phyloP scores from a whole-genome alignment of 64 coral and sea anemone species.

The Montipora foliosa region DNA sequence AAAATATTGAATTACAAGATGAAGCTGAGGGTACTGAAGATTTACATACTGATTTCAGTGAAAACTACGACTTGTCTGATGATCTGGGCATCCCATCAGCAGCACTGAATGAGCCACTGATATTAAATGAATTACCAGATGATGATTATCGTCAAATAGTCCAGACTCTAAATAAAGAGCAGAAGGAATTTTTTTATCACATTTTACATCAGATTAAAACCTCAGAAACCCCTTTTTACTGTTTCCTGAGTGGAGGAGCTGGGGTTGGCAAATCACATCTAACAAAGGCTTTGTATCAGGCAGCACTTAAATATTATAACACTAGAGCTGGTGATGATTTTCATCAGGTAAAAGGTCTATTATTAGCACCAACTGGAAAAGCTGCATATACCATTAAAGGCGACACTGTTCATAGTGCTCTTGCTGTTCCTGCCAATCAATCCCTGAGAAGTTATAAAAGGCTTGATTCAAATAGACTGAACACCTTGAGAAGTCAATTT shows the following conservation, averaged over 20 bases:
- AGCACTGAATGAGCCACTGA: slow-evolving; percentile 29
- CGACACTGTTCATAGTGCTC: slow-evolving; percentile 3
- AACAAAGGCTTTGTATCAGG: not conserved
- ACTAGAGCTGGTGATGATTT: slow-evolving; percentile 41
- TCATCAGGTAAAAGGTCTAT: not conserved
- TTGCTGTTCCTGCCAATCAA: slow-evolving; percentile 20
- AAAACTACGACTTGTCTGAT: slow-evolving; percentile 33
- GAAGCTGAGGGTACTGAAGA: too few relatives aligned
- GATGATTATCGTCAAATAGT: slow-evolving; percentile 7
- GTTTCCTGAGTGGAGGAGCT: not conserved
- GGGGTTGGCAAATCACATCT: slow-evolving; percentile 16
- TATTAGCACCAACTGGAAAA: not conserved
- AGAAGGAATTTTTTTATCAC: slow-evolving; percentile 41
- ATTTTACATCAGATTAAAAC: slow-evolving; percentile 33
- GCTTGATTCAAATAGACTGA: slow-evolving; percentile 6
- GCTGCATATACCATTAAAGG: slow-evolving; percentile 17
- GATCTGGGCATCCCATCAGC: slow-evolving; percentile 42
- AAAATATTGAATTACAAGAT: not conserved
- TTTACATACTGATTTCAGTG: too few relatives aligned
- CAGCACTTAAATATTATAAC: slow-evolving; percentile 21
- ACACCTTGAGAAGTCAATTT: not conserved
- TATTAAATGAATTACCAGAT: not conserved
- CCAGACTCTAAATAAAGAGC: not conserved
- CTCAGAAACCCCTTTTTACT: slow-evolving; percentile 32
- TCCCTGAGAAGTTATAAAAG: not conserved